A percentile compares a stretch with the other conserved stretches of the same genome.
These are phyloP conservation scores for Pseudoatta argentina DNA, from an alignment of 1,140 invertebrate species.

Conservation along the genomic window DNA sequence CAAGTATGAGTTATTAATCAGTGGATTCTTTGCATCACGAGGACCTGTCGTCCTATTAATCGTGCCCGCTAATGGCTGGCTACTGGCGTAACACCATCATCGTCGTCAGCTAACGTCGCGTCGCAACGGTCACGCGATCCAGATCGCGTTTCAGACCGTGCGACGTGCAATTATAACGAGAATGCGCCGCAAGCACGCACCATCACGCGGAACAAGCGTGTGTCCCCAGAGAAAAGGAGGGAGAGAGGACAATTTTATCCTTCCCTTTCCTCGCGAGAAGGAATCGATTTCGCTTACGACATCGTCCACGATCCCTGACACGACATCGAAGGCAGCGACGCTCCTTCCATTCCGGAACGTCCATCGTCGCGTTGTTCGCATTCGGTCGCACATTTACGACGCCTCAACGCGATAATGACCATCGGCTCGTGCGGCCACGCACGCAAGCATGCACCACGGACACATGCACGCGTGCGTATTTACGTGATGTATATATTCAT, in stretches of 20 bases:
- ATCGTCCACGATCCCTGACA: conserved; percentile 37
- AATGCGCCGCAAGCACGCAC: conserved; percentile 78
- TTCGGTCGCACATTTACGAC: conserved; percentile 64
- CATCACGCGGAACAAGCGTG: conserved; percentile 65
- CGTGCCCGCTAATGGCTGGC: conserved; percentile 77
- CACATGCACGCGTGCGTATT: conserved; percentile 9
- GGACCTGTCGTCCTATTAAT: conserved; percentile 80
- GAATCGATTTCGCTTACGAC: conserved; percentile 74
- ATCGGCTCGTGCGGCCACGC: conserved; percentile 44
- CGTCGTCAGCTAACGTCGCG: conserved; percentile 53
- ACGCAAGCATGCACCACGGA: conserved; percentile 37
- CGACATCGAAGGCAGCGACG: conserved; percentile 48
- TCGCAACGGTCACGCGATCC: conserved; percentile 75
- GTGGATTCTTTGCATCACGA: conserved; percentile 52
- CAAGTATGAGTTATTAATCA: conserved; percentile 71
- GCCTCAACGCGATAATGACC: conserved; percentile 40
- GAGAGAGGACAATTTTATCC: conserved; percentile 46
- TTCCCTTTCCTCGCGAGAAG: background rate
- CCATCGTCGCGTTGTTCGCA: conserved; percentile 49
- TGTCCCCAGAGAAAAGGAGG: conserved; percentile 33
- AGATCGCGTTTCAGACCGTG: conserved; percentile 73
- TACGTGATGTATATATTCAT: background rate
- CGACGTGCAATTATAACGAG: conserved; percentile 79
- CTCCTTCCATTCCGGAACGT: background rate
- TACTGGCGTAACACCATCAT: conserved; percentile 35